Conservation (phyloP, 2,888 invertebrate genomes). For the Phytoseiulus persimilis region DNA sequence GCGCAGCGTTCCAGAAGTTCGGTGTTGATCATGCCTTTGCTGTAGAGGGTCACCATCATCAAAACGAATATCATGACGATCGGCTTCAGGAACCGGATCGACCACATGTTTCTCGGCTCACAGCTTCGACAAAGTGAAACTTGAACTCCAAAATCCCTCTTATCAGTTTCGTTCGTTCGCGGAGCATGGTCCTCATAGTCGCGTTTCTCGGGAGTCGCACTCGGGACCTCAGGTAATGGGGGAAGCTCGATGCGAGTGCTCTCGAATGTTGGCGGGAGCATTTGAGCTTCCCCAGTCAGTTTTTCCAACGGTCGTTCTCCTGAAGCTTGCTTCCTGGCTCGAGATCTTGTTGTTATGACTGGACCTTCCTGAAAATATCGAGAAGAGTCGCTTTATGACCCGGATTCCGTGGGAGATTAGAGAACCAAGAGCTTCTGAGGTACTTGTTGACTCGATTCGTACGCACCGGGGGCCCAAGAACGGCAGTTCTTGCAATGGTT, state of each 20-base stretch:
- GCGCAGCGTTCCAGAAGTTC: not conserved
- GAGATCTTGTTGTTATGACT: not conserved
- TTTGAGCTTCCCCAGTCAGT: not conserved
- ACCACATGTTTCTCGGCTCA: not conserved
- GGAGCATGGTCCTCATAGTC: not conserved
- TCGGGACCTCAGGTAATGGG: not conserved
- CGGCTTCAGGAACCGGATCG: not conserved
- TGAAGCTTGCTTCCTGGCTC: not conserved
- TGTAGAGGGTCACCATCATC: not conserved
- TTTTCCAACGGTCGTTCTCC: not conserved
- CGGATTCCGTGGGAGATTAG: too few species aligned
- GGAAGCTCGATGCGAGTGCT: not conserved
- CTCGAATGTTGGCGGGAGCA: not conserved
- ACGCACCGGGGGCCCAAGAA: too few species aligned
- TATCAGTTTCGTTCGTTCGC: not conserved
- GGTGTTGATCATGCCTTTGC: not conserved
- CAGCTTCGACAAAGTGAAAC: not conserved
- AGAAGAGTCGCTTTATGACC: too few species aligned
- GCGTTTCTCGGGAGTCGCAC: not conserved
- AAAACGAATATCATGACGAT: not conserved
- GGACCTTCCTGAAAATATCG: not conserved
- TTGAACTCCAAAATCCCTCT: not conserved
- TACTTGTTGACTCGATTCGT: too few species aligned
- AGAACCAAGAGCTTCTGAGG: too few species aligned
- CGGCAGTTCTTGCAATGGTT: too few species aligned